phyloP scores from a whole-genome alignment of 2,888 invertebrate species.

The Beris chalybata region DNA sequence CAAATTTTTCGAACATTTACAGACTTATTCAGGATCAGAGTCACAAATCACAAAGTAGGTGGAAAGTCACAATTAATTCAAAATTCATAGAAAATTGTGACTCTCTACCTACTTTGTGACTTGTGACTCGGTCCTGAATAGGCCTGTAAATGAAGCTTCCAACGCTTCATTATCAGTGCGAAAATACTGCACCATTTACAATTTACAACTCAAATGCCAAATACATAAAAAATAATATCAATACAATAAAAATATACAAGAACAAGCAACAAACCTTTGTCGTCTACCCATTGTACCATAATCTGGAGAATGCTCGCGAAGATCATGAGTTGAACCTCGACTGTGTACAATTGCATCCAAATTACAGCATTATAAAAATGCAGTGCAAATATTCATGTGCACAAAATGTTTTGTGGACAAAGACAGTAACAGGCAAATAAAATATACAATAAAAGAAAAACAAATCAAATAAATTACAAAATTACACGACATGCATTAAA shows the following conservation, averaged over 20 bases:
- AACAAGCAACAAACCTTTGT: slow-evolving; percentile 69
- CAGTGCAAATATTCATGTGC: not conserved
- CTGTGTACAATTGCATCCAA: slow-evolving; percentile 50
- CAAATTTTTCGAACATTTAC: no score
- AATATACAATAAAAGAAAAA: slow-evolving; percentile 8
- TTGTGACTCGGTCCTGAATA: no score
- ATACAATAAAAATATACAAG: slow-evolving; percentile 30
- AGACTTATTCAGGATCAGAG: no score
- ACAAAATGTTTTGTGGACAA: not conserved
- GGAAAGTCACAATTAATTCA: no score
- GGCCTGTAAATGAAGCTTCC: no score
- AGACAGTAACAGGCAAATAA: slow-evolving; percentile 8
- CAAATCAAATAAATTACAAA: not conserved
- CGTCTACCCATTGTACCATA: slow-evolving; percentile 68
- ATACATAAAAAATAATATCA: slow-evolving; percentile 37
- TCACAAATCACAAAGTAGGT: no score
- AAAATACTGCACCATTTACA: not conserved
- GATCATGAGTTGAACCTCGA: slow-evolving; percentile 75
- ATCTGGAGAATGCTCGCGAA: slow-evolving; percentile 74
- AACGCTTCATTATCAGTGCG: no score
- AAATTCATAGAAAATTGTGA: no score
- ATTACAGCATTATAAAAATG: slow-evolving; percentile 21
- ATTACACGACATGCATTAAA: not conserved
- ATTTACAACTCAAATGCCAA: not conserved
- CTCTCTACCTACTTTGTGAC: no score